These are phyloP conservation scores for Sinhomidia bicolor DNA, from an alignment of 2,888 invertebrate genomes.

Conservation along the genomic window DNA sequence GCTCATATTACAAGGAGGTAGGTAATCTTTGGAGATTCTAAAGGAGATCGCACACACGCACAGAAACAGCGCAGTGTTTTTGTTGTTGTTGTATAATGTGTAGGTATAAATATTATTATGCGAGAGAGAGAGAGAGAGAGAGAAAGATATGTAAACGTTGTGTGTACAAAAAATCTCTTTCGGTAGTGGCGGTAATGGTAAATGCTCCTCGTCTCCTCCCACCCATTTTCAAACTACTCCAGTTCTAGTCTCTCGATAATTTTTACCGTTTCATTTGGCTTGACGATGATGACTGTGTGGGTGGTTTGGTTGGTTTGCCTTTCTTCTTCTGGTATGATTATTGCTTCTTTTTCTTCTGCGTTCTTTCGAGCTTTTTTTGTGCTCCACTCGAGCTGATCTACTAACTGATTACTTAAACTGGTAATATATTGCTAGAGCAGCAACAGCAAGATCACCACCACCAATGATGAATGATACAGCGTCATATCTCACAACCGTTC, in stretches of 20 bases:
- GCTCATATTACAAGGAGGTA: constrained; percentile 13
- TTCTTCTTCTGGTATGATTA: constrained; percentile 3
- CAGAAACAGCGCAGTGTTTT: neutral
- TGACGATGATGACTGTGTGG: constrained; percentile 12
- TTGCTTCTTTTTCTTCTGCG: neutral
- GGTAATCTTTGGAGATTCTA: constrained; percentile 30
- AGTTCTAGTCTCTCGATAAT: constrained; percentile 5
- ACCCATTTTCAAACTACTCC: constrained; percentile 32
- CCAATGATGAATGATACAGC: neutral
- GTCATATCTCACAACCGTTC: neutral
- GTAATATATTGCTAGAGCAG: neutral
- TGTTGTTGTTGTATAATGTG: constrained; percentile 10
- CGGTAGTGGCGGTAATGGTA: constrained; percentile 23
- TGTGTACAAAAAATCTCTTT: constrained; percentile 5
- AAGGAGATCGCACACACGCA: neutral
- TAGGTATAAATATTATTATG: no score
- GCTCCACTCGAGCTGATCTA: neutral
- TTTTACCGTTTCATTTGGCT: constrained; percentile 25
- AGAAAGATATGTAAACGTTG: neutral
- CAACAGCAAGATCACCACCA: no score
- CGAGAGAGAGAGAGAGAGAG: neutral
- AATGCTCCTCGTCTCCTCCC: constrained; percentile 31
- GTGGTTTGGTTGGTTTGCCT: neutral
- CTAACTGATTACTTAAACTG: neutral
- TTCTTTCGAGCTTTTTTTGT: neutral